These are phyloP conservation scores for Rhinophrynus dorsalis DNA, from an alignment of 2,797 vertebrate species.

Conservation along the genomic window DNA sequence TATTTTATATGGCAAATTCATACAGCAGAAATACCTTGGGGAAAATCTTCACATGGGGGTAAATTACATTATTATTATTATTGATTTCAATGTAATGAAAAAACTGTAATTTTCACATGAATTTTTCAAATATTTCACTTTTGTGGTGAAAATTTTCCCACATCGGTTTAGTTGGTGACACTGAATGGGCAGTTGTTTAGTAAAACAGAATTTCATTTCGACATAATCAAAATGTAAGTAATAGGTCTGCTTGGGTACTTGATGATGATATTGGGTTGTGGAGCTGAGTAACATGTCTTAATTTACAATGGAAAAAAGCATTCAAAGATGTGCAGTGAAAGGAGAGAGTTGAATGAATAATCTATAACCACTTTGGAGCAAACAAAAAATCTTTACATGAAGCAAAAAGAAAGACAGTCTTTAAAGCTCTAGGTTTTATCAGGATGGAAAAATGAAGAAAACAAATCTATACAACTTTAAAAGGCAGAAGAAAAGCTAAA, in stretches of 20 bases:
- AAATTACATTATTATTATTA: no score
- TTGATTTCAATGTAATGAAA: no score
- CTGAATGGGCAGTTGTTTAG: no score
- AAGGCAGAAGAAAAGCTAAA: constrained; percentile 43
- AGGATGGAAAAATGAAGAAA: constrained; percentile 23
- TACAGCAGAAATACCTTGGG: no score
- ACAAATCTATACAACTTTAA: constrained; percentile 49
- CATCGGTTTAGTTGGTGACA: no score
- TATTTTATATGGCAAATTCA: no score
- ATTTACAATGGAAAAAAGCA: constrained; percentile 32
- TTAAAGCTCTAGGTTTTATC: constrained; percentile 38
- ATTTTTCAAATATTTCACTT: no score
- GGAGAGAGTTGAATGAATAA: constrained; percentile 22
- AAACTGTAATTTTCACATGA: no score
- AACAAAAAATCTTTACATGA: constrained; percentile 42
- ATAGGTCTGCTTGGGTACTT: background rate
- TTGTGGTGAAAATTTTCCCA: no score
- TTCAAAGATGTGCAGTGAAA: constrained; percentile 20
- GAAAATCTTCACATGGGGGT: no score
- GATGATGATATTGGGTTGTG: background rate
- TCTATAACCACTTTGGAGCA: constrained; percentile 36
- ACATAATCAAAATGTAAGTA: no score
- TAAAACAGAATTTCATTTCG: no score
- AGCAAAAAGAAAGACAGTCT: constrained; percentile 22
- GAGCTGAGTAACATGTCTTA: background rate